Conservation (phyloP, 2,113 vertebrate species). For the Tor tambroides region DNA sequence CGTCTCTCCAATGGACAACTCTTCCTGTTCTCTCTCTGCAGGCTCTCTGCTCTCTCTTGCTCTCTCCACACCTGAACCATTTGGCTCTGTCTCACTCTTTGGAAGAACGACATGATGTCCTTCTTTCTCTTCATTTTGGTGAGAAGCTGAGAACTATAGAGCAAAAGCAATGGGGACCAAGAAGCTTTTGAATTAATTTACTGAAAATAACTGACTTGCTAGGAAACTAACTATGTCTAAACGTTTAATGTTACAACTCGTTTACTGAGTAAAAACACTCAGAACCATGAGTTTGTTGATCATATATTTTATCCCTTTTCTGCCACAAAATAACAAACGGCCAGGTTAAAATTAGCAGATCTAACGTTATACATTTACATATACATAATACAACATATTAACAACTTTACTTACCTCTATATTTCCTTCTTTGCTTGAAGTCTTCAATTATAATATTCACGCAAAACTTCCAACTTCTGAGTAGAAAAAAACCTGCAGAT, state of each 20-base stretch:
- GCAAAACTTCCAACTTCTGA: slow-evolving; percentile 13
- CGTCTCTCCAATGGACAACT: too few relatives aligned
- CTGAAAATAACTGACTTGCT: neutral
- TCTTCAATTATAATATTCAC: neutral
- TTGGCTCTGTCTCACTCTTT: too few relatives aligned
- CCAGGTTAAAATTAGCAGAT: neutral
- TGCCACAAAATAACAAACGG: neutral
- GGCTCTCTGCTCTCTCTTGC: too few relatives aligned
- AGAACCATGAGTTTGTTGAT: slow-evolving; percentile 11
- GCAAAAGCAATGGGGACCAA: slow-evolving; percentile 4
- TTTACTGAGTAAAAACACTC: slow-evolving; percentile 9
- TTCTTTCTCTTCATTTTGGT: too few relatives aligned
- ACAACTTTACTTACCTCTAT: slow-evolving; percentile 1
- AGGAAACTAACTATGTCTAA: slow-evolving; percentile 8
- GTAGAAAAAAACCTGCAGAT: neutral
- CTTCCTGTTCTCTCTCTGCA: too few relatives aligned
- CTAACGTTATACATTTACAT: neutral
- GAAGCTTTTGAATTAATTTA: neutral
- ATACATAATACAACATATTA: slow-evolving; percentile 1
- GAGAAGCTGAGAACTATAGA: neutral
- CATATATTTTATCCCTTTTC: neutral
- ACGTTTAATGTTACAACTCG: slow-evolving; percentile 5
- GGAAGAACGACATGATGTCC: too few relatives aligned
- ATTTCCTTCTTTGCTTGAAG: slow-evolving; percentile 7
- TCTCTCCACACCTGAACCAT: too few relatives aligned